Base-by-base conservation (phyloP, 2,113 vertebrate genomes). In the Petromus typicus region DNA sequence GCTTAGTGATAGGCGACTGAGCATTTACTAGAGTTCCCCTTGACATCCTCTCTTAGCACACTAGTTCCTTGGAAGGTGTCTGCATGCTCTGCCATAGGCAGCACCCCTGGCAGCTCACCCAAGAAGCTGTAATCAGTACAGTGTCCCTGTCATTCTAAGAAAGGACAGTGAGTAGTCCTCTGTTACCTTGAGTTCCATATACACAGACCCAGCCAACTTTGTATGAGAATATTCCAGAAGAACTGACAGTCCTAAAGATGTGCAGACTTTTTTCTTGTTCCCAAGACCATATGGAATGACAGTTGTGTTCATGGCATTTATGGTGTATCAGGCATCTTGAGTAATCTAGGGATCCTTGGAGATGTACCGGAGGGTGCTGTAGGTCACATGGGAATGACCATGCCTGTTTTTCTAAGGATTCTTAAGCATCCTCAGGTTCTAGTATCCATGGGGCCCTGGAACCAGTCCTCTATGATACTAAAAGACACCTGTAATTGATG, bases 91-190 rank as follows among this genome's bases (percentile, higher is more conserved):
- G 12, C 25, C 3, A 7, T 51, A 20, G 30, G 23, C 34, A 48
- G 43, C 13, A 48, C 43, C 43, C 7, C 14, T 32, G 6, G 40
- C 43, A 32, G 73, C 73, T 76, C 13, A 13, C 45, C 14, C 3
- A 12, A 27, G 69, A 4, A 57, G 54, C 66, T 18, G 1, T 25
- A 0, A 27, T 27, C 32, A 17, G 6, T 1, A 2, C 0, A 2
- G 30, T 8, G 6, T 22, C 11, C 0, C 16, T 66, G 4, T 76
- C 23, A n/a, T 34, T 67, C 32, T 20, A 2, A 23, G 59, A 37
- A 17, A 25, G 67, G 17, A 13, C 51, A n/a, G 18, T n/a, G 32
- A n/a, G 18, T n/a, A 18, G 32, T 32, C 51, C 76, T n/a, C 48
- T 32, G 12, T 10, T 17, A 9, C 32, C 45, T 79, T 9, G 1